Percentiles rank a stretch among this genome's conserved stretches.
These are phyloP conservation scores for Furcifer pardalis DNA, from an alignment of 2,797 vertebrate species.

Conservation along the genomic window DNA sequence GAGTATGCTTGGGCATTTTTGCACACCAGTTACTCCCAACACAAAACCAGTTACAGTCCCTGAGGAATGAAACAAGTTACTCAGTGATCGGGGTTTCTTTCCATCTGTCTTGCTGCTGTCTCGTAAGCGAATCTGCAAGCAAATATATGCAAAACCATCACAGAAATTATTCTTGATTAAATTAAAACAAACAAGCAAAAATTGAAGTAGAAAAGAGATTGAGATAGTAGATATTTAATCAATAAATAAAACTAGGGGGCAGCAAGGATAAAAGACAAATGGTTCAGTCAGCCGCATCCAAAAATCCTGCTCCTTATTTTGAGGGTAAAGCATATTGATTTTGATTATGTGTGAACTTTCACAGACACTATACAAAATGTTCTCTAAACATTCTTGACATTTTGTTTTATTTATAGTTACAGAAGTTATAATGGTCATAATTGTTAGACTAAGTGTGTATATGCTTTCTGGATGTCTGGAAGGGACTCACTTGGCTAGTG, in stretches of 20 bases:
- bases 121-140: too few relatives aligned
- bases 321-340: constrained; percentile 13
- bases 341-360: constrained; percentile 26
- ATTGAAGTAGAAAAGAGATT: too few relatives aligned
- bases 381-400: background rate
- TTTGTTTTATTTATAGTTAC: constrained; percentile 7
- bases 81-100: too few relatives aligned
- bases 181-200: background rate
- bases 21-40: too few relatives aligned
- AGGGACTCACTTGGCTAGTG: too few relatives aligned
- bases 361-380: constrained; percentile 8
- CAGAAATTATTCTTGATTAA: background rate
- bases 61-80: too few relatives aligned
- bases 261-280: constrained; percentile 5
- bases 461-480: background rate
- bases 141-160: background rate
- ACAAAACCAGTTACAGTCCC: too few relatives aligned
- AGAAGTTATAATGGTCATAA: constrained; percentile 4
- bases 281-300: constrained; percentile 1
- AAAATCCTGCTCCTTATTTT: background rate
- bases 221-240: background rate
- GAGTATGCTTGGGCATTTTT: too few relatives aligned
- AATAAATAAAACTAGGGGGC: background rate
- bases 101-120: too few relatives aligned
- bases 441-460: background rate